A percentile compares a stretch with the other conserved stretches of the same genome.
Conservation (phyloP, 2,888 invertebrate species). For the Sarcophaga variegata region DNA sequence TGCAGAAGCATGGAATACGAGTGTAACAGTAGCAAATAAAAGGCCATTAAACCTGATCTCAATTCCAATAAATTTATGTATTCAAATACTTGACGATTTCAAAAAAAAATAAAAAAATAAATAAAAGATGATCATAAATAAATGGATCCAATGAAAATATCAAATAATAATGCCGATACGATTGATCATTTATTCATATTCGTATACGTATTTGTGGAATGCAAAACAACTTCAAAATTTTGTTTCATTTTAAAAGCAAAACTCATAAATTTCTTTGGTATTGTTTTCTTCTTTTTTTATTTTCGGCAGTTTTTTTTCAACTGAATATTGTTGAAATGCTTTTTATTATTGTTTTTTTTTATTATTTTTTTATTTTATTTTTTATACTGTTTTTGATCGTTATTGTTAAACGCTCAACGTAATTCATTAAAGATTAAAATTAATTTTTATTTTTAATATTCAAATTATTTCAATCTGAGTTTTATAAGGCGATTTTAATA, state of each 20-base stretch:
- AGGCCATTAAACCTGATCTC: conserved; percentile 56
- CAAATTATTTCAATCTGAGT: conserved; percentile 60
- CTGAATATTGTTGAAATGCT: background rate
- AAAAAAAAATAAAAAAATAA: background rate
- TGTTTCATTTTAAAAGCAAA: conserved; percentile 27
- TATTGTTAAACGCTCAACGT: conserved; percentile 54
- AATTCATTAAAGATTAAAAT: conserved; percentile 63
- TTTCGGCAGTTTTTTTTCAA: conserved; percentile 35
- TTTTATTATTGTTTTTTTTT: conserved; percentile 9
- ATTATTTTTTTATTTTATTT: background rate
- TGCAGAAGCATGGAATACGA: conserved; percentile 22
- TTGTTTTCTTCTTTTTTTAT: conserved; percentile 27
- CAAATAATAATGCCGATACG: conserved; percentile 55
- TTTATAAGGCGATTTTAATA: conserved; percentile 60
- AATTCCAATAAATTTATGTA: conserved; percentile 5
- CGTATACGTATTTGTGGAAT: conserved; percentile 31
- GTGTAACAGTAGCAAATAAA: conserved; percentile 49
- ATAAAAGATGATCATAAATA: background rate
- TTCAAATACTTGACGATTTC: background rate
- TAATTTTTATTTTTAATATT: conserved; percentile 62
- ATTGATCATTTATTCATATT: conserved; percentile 59
- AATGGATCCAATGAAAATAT: conserved; percentile 50
- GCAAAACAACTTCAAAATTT: conserved; percentile 53
- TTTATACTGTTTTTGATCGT: background rate
- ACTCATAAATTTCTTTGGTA: conserved; percentile 39